Conservation (phyloP, 2,888 invertebrate species). For the Crepidodera aurea region DNA sequence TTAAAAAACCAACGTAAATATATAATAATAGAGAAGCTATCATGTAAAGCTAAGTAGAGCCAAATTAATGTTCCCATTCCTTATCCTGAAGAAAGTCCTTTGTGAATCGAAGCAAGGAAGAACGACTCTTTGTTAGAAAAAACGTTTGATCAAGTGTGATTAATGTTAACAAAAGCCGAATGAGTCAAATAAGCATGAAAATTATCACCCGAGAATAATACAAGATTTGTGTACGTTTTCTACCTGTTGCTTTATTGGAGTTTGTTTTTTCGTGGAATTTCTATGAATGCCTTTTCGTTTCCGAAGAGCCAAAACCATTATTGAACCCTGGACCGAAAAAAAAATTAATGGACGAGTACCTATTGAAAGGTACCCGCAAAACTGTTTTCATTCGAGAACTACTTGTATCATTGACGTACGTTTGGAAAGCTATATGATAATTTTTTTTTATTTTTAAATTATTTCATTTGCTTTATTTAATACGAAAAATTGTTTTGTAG, state of each 20-base stretch:
- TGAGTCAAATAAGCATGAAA: constrained; percentile 29
- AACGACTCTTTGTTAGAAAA: constrained; percentile 12
- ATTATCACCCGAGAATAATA: constrained; percentile 32
- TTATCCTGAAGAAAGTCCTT: not conserved
- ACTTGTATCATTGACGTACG: constrained; percentile 13
- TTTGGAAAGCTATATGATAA: not conserved
- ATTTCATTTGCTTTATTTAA: too few species aligned
- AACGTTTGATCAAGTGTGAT: constrained; percentile 28
- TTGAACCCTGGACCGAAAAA: constrained; percentile 6
- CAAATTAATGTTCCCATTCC: constrained; percentile 14
- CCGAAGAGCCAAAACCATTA: constrained; percentile 28
- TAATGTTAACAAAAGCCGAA: constrained; percentile 30
- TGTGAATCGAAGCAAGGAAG: constrained; percentile 15
- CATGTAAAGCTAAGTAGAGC: not conserved
- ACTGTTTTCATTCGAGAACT: constrained; percentile 17
- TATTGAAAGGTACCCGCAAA: constrained; percentile 29
- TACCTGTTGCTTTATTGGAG: constrained; percentile 36
- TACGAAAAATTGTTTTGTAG: too few species aligned
- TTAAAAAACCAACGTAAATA: too few species aligned
- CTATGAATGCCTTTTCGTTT: constrained; percentile 23
- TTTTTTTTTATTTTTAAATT: too few species aligned
- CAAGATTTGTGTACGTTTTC: constrained; percentile 28
- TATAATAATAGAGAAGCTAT: too few species aligned
- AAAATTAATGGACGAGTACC: constrained; percentile 30
- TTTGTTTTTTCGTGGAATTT: constrained; percentile 36